Percentiles rank a stretch among this genome's conserved stretches.
These are phyloP conservation scores for Gadopsis marmoratus DNA, from an alignment of 2,797 vertebrate species.

Conservation along the genomic window DNA sequence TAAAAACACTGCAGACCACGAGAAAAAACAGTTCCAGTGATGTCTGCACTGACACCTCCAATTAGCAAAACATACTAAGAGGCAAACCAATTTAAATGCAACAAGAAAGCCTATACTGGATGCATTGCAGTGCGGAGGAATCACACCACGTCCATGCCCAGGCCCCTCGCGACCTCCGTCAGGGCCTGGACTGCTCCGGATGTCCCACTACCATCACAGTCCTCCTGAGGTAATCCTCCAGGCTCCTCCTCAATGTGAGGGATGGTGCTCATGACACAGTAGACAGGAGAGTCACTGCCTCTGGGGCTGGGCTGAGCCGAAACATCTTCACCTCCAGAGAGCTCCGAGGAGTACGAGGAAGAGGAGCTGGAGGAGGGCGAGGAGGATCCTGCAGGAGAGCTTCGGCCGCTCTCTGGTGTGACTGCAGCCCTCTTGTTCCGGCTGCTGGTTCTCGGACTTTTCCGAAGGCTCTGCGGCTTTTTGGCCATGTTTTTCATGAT, in stretches of 20 bases:
- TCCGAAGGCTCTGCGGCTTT: slow-evolving; percentile 79
- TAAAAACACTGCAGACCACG: neutral
- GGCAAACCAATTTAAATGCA: neutral
- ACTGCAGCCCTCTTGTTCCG: slow-evolving; percentile 60
- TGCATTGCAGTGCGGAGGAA: neutral
- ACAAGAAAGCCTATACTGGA: neutral
- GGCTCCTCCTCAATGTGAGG: slow-evolving; percentile 79
- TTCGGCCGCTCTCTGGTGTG: slow-evolving; percentile 52
- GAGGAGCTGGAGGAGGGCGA: slow-evolving; percentile 80
- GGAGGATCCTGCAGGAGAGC: slow-evolving; percentile 73
- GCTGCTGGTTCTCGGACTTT: slow-evolving; percentile 63
- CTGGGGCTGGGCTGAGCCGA: slow-evolving; percentile 71
- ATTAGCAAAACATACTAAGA: neutral
- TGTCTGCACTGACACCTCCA: neutral
- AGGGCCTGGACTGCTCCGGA: slow-evolving; percentile 85
- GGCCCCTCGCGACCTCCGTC: slow-evolving; percentile 85
- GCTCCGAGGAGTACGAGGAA: slow-evolving; percentile 73
- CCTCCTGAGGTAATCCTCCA: slow-evolving; percentile 59
- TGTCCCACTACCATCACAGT: slow-evolving; percentile 56
- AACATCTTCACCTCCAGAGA: slow-evolving; percentile 68
- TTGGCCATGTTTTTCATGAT: slow-evolving; percentile 90
- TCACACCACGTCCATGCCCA: slow-evolving; percentile 89
- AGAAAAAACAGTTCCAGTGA: neutral
- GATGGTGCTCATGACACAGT: slow-evolving; percentile 84
- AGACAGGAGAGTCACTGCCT: slow-evolving; percentile 78